Evolutionary conservation across 2,888 invertebrate species (phyloP).

Genomic region (Lepeophtheirus nordmannii): DNA sequence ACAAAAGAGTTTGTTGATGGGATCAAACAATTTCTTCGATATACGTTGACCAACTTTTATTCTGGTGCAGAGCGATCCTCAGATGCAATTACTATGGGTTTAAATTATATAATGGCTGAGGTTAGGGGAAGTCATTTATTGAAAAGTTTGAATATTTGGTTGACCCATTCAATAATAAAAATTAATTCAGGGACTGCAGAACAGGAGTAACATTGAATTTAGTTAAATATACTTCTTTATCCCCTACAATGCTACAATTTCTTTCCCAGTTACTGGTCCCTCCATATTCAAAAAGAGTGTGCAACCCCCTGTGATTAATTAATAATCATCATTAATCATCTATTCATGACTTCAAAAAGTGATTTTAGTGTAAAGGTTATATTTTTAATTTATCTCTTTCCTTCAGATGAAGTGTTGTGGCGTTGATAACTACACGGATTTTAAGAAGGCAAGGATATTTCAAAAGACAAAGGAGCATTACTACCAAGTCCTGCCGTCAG

Average conservation of each 20-base stretch:
- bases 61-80: not conserved
- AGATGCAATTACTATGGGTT: slow-evolving; percentile 8
- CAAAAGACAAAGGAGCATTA: not conserved
- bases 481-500: slow-evolving; percentile 5
- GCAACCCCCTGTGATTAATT: no score
- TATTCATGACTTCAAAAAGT: no score
- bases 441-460: slow-evolving; percentile 8
- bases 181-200: no score
- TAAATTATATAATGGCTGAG: slow-evolving; percentile 13
- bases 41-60: not conserved
- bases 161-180: no score
- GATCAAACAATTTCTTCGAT: not conserved
- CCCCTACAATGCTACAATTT: no score
- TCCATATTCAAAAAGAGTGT: no score
- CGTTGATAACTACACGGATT: slow-evolving; percentile 16
- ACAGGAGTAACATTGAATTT: no score
- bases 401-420: slow-evolving; percentile 7
- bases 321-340: no score
- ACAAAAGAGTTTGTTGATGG: not conserved
- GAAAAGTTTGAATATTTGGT: no score
- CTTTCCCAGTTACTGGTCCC: no score
- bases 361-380: no score
- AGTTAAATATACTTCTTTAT: no score
- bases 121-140: not conserved
- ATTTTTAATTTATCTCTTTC: not conserved